These are phyloP conservation scores for Istiophorus platypterus DNA, from an alignment of 2,113 vertebrate genomes.

Conservation along the genomic window DNA sequence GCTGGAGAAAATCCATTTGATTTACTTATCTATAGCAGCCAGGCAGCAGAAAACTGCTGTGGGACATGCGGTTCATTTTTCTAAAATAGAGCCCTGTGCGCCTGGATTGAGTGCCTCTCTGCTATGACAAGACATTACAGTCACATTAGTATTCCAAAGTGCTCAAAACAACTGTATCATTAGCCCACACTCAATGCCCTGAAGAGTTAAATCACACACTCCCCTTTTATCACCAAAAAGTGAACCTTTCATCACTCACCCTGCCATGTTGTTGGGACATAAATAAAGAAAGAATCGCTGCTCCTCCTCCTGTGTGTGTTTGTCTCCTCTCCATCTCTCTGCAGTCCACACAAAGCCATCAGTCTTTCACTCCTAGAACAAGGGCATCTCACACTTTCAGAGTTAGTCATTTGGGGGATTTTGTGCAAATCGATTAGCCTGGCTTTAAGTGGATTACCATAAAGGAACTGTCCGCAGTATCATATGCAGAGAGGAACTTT, in stretches of 20 bases:
- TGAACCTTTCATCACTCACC: slow-evolving; percentile 61
- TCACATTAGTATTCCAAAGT: slow-evolving; percentile 72
- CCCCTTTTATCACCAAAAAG: slow-evolving; percentile 63
- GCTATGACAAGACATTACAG: slow-evolving; percentile 64
- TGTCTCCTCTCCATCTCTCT: slow-evolving; percentile 36
- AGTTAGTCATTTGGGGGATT: slow-evolving; percentile 63
- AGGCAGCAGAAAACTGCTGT: slow-evolving; percentile 69
- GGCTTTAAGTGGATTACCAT: slow-evolving; percentile 71
- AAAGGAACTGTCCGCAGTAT: slow-evolving; percentile 62
- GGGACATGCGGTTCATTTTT: slow-evolving; percentile 62
- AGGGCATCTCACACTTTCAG: slow-evolving; percentile 62
- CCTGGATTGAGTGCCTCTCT: slow-evolving; percentile 56
- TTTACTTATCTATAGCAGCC: slow-evolving; percentile 74
- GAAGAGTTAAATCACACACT: slow-evolving; percentile 63
- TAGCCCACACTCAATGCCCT: slow-evolving; percentile 57
- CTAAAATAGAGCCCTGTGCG: slow-evolving; percentile 31
- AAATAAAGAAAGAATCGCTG: slow-evolving; percentile 33
- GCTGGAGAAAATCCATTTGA: slow-evolving; percentile 72
- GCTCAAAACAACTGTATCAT: slow-evolving; percentile 70
- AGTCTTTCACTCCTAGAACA: slow-evolving; percentile 55
- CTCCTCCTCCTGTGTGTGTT: slow-evolving; percentile 13
- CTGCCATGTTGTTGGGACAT: slow-evolving; percentile 40
- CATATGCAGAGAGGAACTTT: slow-evolving; percentile 51
- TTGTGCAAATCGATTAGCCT: slow-evolving; percentile 62
- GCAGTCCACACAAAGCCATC: slow-evolving; percentile 49